Conservation (phyloP, 2,113 vertebrate genomes). For the Austrofundulus limnaeus region DNA sequence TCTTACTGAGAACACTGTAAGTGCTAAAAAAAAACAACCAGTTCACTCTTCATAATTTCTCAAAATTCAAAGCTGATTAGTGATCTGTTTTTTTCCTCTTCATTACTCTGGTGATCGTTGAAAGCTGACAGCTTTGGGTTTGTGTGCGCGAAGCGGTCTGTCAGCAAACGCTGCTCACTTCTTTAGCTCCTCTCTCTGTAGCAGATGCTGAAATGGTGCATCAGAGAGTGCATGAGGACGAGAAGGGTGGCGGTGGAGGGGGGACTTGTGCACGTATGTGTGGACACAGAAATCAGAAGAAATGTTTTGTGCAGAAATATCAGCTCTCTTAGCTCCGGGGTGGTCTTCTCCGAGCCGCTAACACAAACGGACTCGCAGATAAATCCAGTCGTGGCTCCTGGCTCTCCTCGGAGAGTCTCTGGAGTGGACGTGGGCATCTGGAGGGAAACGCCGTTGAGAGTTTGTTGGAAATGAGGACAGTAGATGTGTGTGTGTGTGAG, state of each 20-base stretch:
- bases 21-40: conserved; percentile 23
- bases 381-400: conserved; percentile 6
- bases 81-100: conserved; percentile 19
- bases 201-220: conserved; percentile 25
- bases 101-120: conserved; percentile 35
- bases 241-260: not conserved
- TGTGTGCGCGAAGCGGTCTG: conserved; percentile 39
- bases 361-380: conserved; percentile 9
- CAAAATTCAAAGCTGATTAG: conserved; percentile 44
- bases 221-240: conserved; percentile 18
- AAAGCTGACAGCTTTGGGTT: conserved; percentile 47
- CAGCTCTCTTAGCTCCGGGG: conserved; percentile 17
- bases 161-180: conserved; percentile 29
- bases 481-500: conserved; percentile 47
- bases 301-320: conserved; percentile 59
- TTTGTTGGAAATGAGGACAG: conserved; percentile 29
- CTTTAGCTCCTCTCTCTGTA: conserved; percentile 35
- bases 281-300: conserved; percentile 49
- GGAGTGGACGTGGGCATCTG: conserved; percentile 29
- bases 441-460: conserved; percentile 5
- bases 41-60: conserved; percentile 18
- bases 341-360: conserved; percentile 5
- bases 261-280: conserved; percentile 51
- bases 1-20: conserved; percentile 37
- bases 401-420: conserved; percentile 56